Evolutionary conservation across 2,888 invertebrate species (phyloP), one percentile per base, ranked within the genome.

Genomic region (Protodeltote pygarga): DNA sequence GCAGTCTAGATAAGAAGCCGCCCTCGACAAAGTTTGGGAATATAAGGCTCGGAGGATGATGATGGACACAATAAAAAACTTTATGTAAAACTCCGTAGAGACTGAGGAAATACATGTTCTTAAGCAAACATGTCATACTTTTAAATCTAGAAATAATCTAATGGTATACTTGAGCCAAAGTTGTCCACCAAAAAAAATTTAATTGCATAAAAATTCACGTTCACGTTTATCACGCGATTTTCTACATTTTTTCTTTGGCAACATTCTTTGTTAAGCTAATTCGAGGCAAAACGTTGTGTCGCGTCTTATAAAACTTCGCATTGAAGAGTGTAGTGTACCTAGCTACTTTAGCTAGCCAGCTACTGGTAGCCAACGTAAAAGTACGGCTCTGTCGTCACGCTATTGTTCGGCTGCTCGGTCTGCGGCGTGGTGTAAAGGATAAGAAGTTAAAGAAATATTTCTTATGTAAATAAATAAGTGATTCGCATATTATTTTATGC

Each of bases 381-480:
- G n/a, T n/a, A 34, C 57, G 59, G 50, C 46, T 62, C 34, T 54
- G 62, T 51, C 48, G 71, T 60, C 72, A 72, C 63, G 59, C 66
- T 35, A 65, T 71, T 72, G 71, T 73, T 58, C 42, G 38, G 35
- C 31, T 33, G 40, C 39, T 46, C 42, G 17, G 25, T 13, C 31
- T 55, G 25, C 37, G n/a, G 21, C n/a, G 34, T 38, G 52, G 61
- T 33, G 9, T 40, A 57, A 59, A 34, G 3, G 10, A 45, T 15
- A 13, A 31, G 21, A 41, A 9, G 6, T 4, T 1, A 10, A 5
- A 4, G 13, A 11, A 29, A 2, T 3, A 2, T 6, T 19, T 9
- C 3, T 23, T 33, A 6, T 15, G 14, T 15, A n/a, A 9, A 9
- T 4, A 17, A 11, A 10, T 8, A 16, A 9, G 9, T 17, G 15